These are phyloP conservation scores for Pempheris klunzingeri DNA, from an alignment of 2,797 vertebrate genomes.

Conservation along the genomic window DNA sequence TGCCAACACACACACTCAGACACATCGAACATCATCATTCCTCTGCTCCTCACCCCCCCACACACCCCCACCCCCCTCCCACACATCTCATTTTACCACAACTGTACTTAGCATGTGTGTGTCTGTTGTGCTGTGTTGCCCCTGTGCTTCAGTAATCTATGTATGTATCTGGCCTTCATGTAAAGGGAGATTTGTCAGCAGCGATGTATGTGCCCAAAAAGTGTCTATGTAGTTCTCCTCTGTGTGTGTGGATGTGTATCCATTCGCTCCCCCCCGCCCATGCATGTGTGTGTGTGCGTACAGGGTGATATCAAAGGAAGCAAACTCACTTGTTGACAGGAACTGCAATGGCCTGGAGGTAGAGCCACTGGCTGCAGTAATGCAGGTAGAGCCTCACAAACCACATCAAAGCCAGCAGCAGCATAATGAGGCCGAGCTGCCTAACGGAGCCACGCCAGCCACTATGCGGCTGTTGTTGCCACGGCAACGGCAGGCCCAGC, in stretches of 20 bases:
- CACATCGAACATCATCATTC: slow-evolving; percentile 39
- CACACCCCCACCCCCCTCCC: too few relatives aligned
- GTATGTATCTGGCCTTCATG: slow-evolving; percentile 37
- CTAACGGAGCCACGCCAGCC: slow-evolving; percentile 71
- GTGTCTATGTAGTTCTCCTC: slow-evolving; percentile 32
- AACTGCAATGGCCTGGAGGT: slow-evolving; percentile 89
- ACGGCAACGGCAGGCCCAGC: slow-evolving; percentile 80
- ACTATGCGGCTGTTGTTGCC: slow-evolving; percentile 74
- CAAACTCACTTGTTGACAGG: slow-evolving; percentile 94
- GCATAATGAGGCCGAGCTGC: slow-evolving; percentile 86
- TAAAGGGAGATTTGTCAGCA: slow-evolving; percentile 57
- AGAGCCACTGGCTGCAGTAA: slow-evolving; percentile 96
- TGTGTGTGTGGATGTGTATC: slow-evolving; percentile 36
- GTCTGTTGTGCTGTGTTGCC: slow-evolving; percentile 25
- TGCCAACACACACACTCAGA: slow-evolving; percentile 43
- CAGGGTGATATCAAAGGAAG: slow-evolving; percentile 83
- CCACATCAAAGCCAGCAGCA: slow-evolving; percentile 91
- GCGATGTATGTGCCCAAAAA: slow-evolving; percentile 20
- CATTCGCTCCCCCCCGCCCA: slow-evolving; percentile 5
- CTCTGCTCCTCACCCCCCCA: slow-evolving; percentile 26
- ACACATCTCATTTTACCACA: slow-evolving; percentile 40
- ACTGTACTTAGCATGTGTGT: slow-evolving; percentile 34
- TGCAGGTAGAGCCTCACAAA: slow-evolving; percentile 94
- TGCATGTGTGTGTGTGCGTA: slow-evolving; percentile 26
- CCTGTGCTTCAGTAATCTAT: slow-evolving; percentile 25